phyloP scores from a whole-genome alignment of 2,888 invertebrate genomes.

The Pyrochroa serraticornis region DNA sequence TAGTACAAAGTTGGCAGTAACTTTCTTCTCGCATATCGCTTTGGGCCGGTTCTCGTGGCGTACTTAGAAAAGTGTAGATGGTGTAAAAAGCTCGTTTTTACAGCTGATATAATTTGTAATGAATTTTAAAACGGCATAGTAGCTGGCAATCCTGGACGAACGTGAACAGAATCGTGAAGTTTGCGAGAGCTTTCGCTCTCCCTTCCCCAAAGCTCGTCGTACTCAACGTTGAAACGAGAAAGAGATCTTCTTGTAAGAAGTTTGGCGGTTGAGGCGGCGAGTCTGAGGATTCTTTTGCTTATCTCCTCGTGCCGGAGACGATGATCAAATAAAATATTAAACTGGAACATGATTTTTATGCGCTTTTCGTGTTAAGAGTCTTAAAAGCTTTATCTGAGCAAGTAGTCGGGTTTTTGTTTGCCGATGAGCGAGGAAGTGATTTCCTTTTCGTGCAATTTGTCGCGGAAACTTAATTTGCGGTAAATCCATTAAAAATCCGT shows the following conservation, averaged over 20 bases:
- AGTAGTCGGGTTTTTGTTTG: conserved; percentile 41
- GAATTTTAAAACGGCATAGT: conserved; percentile 58
- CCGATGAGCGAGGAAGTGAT: conserved; percentile 36
- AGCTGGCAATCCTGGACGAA: conserved; percentile 56
- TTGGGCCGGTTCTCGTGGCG: conserved; percentile 7
- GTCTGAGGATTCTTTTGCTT: conserved; percentile 50
- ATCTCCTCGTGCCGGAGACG: conserved; percentile 52
- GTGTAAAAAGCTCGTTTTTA: conserved; percentile 53
- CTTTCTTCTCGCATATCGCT: conserved; percentile 15
- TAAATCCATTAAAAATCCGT: conserved; percentile 25
- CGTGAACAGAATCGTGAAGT: conserved; percentile 54
- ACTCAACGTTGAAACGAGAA: not conserved
- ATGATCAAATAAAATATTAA: conserved; percentile 59
- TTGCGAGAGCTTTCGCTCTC: not conserved
- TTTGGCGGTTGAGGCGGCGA: conserved; percentile 32
- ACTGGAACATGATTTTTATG: conserved; percentile 58
- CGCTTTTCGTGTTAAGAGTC: conserved; percentile 56
- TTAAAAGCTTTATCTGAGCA: conserved; percentile 51
- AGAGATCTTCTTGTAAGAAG: conserved; percentile 21
- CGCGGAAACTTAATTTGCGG: conserved; percentile 32
- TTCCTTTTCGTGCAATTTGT: conserved; percentile 31
- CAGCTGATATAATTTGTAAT: conserved; percentile 59
- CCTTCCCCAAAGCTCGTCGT: too few species aligned
- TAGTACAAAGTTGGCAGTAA: conserved; percentile 13
- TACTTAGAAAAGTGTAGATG: conserved; percentile 26